Evolutionary conservation across 2,888 invertebrate genomes (phyloP), one percentile per base, ranked within the genome.

Genomic region (Apotomis turbidana): DNA sequence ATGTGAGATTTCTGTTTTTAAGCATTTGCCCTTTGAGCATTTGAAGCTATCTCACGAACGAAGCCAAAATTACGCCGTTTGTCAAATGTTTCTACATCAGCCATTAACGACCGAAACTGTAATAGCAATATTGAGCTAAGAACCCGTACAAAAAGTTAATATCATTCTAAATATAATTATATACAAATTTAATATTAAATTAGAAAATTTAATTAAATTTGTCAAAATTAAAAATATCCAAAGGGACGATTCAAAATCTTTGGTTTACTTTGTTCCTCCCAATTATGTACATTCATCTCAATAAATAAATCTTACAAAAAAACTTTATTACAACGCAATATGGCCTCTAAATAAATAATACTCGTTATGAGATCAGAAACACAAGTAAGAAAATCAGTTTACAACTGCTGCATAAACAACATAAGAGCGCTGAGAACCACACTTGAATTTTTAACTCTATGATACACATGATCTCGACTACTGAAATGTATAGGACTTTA

Each of bases 341-440:
- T 93, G 93, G 93, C 93, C 91, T 90, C 90, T 90, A 90, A 89
- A 92, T 92, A 93, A 91, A 91, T 92, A 93, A 93, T 93, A 93
- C 91, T 93, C 89, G 85, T 87, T 85, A 90, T 93, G 93, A 93
- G 93, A 93, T 93, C 93, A 90, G 90, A 90, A 87, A 90, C 83
- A 83, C 84, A 88, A 91, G 86, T 82, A 87, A 89, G 87, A 86
- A 84, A 87, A 86, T 80, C 83, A 76, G 79, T 27, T 44, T 13
- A 51, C 44, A 70, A 67, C 13, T 67, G 55, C 36, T 52, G 12
- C 61, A 66, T 51, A 44, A 44, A 66, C 13, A 67, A 67, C 61
- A 52, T 46, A 66, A 41, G 13, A 66, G 64, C 64, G 15, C 46
- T 6, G 49, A 66, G 54, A 54, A 15, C 62, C 49, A 68, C 13